Conservation (phyloP, 2,888 invertebrate species). For the Himalopsyche kuldschensis region DNA sequence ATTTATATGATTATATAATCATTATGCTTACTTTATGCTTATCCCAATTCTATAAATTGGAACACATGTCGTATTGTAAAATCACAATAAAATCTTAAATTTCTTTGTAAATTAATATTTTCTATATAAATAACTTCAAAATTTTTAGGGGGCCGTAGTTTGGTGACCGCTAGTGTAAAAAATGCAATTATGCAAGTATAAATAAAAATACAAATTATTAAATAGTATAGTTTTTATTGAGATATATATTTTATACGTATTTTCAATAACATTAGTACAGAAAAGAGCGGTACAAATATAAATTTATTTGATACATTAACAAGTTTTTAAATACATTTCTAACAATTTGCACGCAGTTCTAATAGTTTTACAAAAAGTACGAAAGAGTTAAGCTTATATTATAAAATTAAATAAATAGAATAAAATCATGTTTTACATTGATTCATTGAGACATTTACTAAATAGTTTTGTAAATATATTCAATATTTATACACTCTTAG, state of each 20-base stretch:
- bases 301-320: constrained; percentile 20
- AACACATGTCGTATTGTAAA: too few species aligned
- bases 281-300: constrained; percentile 33
- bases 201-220: neutral
- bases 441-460: neutral
- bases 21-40: too few species aligned
- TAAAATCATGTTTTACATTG: neutral
- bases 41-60: too few species aligned
- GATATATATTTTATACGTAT: neutral
- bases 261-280: constrained; percentile 16
- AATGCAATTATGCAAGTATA: too few species aligned
- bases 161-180: too few species aligned
- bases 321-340: neutral
- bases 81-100: too few species aligned
- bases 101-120: too few species aligned
- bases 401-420: neutral
- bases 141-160: too few species aligned
- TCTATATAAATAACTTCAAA: too few species aligned
- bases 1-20: too few species aligned
- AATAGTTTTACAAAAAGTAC: constrained; percentile 3
- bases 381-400: neutral
- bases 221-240: constrained; percentile 6
- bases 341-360: neutral
- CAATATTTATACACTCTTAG: too few species aligned
- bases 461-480: too few species aligned